Base-by-base conservation (phyloP, 2,113 vertebrate species). In the Tetrao urogallus region DNA sequence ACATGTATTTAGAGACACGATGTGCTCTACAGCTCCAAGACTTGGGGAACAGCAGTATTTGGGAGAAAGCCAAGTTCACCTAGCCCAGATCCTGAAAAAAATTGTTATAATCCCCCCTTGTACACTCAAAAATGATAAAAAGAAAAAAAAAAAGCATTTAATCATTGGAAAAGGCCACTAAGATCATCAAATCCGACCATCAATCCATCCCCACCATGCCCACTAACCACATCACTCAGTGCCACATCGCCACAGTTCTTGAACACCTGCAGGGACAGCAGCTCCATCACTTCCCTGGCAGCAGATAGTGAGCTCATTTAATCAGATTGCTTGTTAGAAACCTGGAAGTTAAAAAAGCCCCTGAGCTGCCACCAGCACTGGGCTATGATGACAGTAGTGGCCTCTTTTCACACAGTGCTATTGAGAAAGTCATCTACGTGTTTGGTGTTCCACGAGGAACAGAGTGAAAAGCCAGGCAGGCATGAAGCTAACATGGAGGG, bases 401-500 rank as follows among this genome's bases (percentile, higher is more conserved):
- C 8, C 48, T 69, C 79, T 15, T 91, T 17, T 34, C 75, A 75
- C 72, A 70, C 34, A 69, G 13, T 4, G 11, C 47, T 56, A 56
- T 56, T 34, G 54, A 43, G 28, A 79, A 47, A 34, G 3, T 8
- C 60, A 25, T 40, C 54, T 79, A 21, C 16, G 73, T 43, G 56
- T 70, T 0, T 20, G 63, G 60, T 40, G 4, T 12, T 50, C 52
- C 14, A 2, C 2, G 5, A 67, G 25, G 52, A 18, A 10, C 38
- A 65, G 77, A 82, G 48, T 38, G 27, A 25, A 69, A 27, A 42
- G 64, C 32, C 0, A 34, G 48, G 58, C 54, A 83, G 45, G 58
- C 73, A 38, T 0, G 0, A 57, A 0, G 0, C 17, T 30, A 34
- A 0, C 0, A 0, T 4, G 27, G 11, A 56, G 16, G 48, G n/a